Conservation (phyloP, 2,888 invertebrate genomes). For the Ormyrus nitidulus region DNA sequence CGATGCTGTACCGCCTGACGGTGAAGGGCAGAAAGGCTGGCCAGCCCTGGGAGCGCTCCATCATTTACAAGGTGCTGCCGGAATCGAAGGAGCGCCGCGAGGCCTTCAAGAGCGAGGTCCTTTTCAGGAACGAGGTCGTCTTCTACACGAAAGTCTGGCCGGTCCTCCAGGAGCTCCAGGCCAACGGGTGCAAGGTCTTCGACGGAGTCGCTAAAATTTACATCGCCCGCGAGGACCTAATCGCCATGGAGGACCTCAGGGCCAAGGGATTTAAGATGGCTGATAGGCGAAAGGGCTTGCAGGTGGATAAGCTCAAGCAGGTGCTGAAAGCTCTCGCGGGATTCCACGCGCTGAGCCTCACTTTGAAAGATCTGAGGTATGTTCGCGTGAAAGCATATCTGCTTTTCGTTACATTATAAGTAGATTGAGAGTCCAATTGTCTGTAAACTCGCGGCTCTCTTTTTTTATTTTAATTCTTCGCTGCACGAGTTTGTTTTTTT, state of each 20-base stretch:
- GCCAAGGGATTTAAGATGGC: constrained; percentile 74
- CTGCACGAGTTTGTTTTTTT: background rate
- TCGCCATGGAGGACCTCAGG: constrained; percentile 76
- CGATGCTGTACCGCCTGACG: constrained; percentile 82
- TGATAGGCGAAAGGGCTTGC: constrained; percentile 73
- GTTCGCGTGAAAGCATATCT: constrained; percentile 3
- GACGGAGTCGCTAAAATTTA: constrained; percentile 70
- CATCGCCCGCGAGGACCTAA: constrained; percentile 73
- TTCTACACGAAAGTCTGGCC: constrained; percentile 85
- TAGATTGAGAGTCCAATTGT: background rate
- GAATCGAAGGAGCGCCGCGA: constrained; percentile 81
- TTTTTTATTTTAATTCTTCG: background rate
- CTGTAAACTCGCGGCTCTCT: background rate
- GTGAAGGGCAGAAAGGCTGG: constrained; percentile 78
- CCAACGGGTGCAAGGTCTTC: constrained; percentile 64
- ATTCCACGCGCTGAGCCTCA: constrained; percentile 76
- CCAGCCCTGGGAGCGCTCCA: constrained; percentile 80
- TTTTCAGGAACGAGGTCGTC: constrained; percentile 84
- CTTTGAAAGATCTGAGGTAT: constrained; percentile 72
- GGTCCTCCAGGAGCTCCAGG: constrained; percentile 79
- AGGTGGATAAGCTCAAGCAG: constrained; percentile 70
- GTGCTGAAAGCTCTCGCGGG: constrained; percentile 75
- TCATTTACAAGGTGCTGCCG: constrained; percentile 85
- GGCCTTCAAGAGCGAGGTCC: constrained; percentile 83
- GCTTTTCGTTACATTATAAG: background rate